Percentiles rank a stretch among this genome's conserved stretches.
phyloP scores from a whole-genome alignment of 2,113 vertebrate species.

The Microtus richardsoni region DNA sequence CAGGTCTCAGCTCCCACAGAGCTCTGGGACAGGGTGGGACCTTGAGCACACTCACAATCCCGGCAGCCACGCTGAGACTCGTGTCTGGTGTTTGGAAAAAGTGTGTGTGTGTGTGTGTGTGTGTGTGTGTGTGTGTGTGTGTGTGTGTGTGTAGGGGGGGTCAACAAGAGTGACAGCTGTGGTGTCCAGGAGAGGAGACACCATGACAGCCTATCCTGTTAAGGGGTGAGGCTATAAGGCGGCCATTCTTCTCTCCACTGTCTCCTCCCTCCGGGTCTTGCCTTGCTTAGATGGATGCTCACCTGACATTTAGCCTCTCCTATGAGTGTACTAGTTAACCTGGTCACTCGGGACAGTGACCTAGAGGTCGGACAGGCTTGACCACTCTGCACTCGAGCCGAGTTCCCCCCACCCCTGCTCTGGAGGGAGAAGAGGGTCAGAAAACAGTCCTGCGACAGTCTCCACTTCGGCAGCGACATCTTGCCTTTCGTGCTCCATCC shows the following conservation, averaged over 20 bases:
- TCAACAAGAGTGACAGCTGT: rapidly evolving
- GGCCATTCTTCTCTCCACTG: neutral
- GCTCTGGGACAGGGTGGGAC: neutral
- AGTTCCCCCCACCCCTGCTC: no score
- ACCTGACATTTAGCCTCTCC: neutral
- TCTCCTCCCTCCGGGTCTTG: neutral
- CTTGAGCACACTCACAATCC: rapidly evolving
- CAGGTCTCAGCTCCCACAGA: rapidly evolving
- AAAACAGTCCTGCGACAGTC: neutral
- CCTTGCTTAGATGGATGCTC: neutral
- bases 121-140: no score
- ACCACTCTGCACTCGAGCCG: neutral
- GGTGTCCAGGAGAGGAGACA: neutral
- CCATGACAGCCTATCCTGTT: neutral
- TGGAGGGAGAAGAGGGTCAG: rapidly evolving
- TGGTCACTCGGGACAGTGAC: neutral
- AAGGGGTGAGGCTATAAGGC: rapidly evolving
- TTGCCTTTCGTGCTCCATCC: neutral
- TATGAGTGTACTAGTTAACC: no score
- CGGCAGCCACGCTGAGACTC: neutral
- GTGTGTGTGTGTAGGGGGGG: no score
- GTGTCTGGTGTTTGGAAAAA: neutral
- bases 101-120: no score
- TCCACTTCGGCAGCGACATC: rapidly evolving
- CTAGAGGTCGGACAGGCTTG: neutral